phyloP scores from a whole-genome alignment of 1,140 invertebrate species.

The Vollenhovia emeryi region DNA sequence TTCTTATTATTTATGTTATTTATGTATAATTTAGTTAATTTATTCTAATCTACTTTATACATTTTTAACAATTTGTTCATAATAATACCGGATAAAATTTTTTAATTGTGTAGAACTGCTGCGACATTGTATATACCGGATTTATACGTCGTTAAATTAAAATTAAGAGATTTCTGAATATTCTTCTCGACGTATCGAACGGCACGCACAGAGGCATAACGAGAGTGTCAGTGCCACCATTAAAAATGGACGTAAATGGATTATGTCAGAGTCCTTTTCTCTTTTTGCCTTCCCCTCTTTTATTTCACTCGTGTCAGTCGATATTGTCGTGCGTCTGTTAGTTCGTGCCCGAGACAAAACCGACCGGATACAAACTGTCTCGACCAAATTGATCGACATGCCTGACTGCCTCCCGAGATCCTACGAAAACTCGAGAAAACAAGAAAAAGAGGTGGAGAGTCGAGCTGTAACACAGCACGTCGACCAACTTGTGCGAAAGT shows the following conservation, averaged over 20 bases:
- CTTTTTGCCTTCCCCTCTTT: constrained; percentile 38
- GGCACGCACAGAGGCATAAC: not conserved
- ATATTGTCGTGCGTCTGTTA: constrained; percentile 51
- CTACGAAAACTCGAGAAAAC: constrained; percentile 35
- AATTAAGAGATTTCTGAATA: not conserved
- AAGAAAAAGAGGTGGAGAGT: constrained; percentile 5
- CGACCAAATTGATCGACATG: constrained; percentile 65
- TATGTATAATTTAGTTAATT: no score
- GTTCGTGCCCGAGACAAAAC: constrained; percentile 54
- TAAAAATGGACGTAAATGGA: constrained; percentile 46
- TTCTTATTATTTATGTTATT: no score
- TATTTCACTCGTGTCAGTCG: constrained; percentile 18
- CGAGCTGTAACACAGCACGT: constrained; percentile 10
- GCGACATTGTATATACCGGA: not conserved
- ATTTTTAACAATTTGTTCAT: not conserved
- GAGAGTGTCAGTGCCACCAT: not conserved
- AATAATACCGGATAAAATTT: constrained; percentile 12
- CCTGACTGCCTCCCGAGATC: constrained; percentile 24
- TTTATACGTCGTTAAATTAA: not conserved
- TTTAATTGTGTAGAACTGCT: not conserved
- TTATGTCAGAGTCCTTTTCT: constrained; percentile 6
- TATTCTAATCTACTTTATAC: not conserved
- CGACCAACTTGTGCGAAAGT: constrained; percentile 42
- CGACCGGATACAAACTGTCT: constrained; percentile 63
- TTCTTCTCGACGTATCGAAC: not conserved